Evolutionary conservation across 1,140 invertebrate species (phyloP).

Genomic region (Caenorhabditis brenneri): DNA sequence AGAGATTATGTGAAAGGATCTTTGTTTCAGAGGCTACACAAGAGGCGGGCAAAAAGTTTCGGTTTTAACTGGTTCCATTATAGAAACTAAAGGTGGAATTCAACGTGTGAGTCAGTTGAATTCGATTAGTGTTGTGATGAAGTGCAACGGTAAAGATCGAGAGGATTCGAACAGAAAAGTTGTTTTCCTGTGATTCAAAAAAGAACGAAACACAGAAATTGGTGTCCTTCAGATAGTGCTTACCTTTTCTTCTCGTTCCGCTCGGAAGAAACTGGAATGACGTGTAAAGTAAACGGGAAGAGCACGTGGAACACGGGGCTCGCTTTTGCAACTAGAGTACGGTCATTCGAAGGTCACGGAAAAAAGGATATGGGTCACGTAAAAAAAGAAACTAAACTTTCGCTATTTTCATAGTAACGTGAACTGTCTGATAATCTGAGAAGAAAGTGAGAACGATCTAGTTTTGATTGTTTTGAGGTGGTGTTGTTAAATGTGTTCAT

Average conservation of each 20-base stretch:
- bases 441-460: neutral
- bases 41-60: neutral
- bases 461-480: neutral
- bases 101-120: neutral
- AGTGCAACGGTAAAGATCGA: neutral
- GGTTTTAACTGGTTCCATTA: conserved; percentile 4
- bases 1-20: neutral
- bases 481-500: neutral
- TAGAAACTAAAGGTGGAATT: neutral
- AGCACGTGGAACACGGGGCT: neutral
- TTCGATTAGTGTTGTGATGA: neutral
- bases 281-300: neutral
- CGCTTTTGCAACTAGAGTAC: neutral
- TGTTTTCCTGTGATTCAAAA: no score
- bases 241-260: neutral
- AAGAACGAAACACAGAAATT: neutral
- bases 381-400: no score
- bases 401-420: neutral
- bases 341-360: neutral
- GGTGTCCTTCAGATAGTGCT: neutral
- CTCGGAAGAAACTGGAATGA: neutral
- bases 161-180: no score
- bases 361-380: neutral
- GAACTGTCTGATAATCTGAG: neutral
- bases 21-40: neutral